Base-by-base conservation (phyloP, 2,888 invertebrate species). In the Keiferia lycopersicella region DNA sequence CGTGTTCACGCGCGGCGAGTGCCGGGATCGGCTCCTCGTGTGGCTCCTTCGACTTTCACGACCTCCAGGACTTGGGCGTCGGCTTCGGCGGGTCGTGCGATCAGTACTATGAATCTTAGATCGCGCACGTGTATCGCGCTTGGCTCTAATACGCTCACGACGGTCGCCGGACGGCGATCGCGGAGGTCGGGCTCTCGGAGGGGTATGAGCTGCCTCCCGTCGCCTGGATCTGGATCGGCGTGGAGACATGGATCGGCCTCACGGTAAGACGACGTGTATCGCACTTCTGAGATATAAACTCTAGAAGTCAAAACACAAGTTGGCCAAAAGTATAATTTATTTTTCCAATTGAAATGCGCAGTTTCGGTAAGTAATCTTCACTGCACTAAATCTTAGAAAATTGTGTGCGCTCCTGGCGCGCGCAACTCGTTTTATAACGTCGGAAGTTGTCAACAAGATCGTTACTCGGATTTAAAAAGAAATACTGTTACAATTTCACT, bases 21-120 rank as follows among this genome's bases (percentile, higher is more conserved):
- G 51, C 14, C 22, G 51, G 11, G 51, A 51, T 12, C 51, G 51
- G 22, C 51, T 51, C 20, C 51, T 18, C 12, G 51, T 51, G 22
- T 18, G 18, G 20, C 51, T 51, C 20, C 51, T n/a, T 3, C 20
- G 11, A 12, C 18, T 18, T 51, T 51, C 45, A 45, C n/a, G 18
- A 7, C 22, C 51, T 6, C 18, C 51, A 16, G 16, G 51, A 18
- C 12, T 51, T 2, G 20, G 16, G 12, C 22, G 18, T 12, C 51
- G 51, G 22, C 51, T 51, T 12, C 18, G 18, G 3, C 51, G 18
- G 16, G 51, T 51, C 20, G 51, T 10, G 18, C 51, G 51, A 51
- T 51, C 20, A 3, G 51, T 51, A 12, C 51, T 51, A 11, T 51
- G 51, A 18, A 51, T 12, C 20, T 22, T 51, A 20, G 16, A 16